These are phyloP conservation scores for Amphilophus citrinellus DNA, from an alignment of 2,113 vertebrate genomes.

Conservation along the genomic window DNA sequence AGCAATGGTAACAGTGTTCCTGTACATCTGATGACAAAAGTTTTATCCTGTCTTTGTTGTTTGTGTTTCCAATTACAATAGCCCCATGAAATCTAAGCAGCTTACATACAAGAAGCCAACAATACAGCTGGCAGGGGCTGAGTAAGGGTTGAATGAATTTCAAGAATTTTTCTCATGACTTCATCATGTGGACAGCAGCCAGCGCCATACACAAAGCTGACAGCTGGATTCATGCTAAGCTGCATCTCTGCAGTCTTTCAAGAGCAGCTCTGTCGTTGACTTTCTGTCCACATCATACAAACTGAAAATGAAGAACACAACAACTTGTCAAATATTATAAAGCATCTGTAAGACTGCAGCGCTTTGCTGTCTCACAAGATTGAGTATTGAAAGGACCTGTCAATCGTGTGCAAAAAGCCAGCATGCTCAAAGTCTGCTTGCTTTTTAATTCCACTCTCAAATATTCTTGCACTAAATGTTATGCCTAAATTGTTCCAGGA, in stretches of 20 bases:
- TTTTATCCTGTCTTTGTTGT: neutral
- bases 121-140: slow-evolving; percentile 34
- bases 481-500: neutral
- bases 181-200: slow-evolving; percentile 37
- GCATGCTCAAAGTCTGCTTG: neutral
- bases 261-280: slow-evolving; percentile 22
- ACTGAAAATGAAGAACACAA: neutral
- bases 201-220: slow-evolving; percentile 9
- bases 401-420: neutral
- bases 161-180: slow-evolving; percentile 45
- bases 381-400: neutral
- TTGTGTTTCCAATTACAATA: slow-evolving; percentile 32
- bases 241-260: slow-evolving; percentile 6
- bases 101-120: slow-evolving; percentile 32
- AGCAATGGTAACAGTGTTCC: neutral
- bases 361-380: neutral
- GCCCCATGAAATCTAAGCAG: slow-evolving; percentile 36
- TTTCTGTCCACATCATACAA: slow-evolving; percentile 7
- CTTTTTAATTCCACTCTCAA: neutral
- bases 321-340: slow-evolving; percentile 19
- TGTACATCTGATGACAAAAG: slow-evolving; percentile 11
- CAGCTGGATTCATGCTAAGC: slow-evolving; percentile 34
- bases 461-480: neutral
- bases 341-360: neutral
- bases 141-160: slow-evolving; percentile 49